Evolutionary conservation across 2,888 invertebrate genomes (phyloP).

Genomic region (Amphipyra tragopoginis): DNA sequence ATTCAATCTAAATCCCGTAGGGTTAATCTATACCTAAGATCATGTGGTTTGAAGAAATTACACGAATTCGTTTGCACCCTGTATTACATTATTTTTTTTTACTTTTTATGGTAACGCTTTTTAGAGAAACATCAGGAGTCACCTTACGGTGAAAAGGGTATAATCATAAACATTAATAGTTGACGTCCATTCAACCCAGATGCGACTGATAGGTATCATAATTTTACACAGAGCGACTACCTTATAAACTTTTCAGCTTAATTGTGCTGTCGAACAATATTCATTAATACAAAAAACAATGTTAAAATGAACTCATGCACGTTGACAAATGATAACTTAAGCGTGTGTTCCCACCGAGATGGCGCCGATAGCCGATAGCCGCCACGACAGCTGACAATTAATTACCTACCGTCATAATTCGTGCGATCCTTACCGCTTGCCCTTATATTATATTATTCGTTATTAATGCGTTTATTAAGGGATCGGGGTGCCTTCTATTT

Average conservation of each 20-base stretch:
- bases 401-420: constrained; percentile 35
- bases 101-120: too few species aligned
- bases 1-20: too few species aligned
- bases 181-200: too few species aligned
- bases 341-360: constrained; percentile 34
- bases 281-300: constrained; percentile 13
- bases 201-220: too few species aligned
- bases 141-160: too few species aligned
- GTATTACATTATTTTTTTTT: too few species aligned
- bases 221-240: too few species aligned
- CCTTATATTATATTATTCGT: constrained; percentile 27
- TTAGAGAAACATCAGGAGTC: too few species aligned
- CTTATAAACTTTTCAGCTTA: background rate
- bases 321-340: constrained; percentile 44
- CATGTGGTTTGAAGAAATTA: too few species aligned
- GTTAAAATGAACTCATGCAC: constrained; percentile 10
- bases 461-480: constrained; percentile 41
- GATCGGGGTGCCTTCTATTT: constrained; percentile 5
- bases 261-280: background rate
- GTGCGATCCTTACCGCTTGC: constrained; percentile 30
- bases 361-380: constrained; percentile 37
- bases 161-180: too few species aligned
- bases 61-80: too few species aligned
- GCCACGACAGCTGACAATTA: constrained; percentile 48
- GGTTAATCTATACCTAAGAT: too few species aligned